phyloP scores from a whole-genome alignment of 2,113 vertebrate species.

The Notothenia coriiceps region DNA sequence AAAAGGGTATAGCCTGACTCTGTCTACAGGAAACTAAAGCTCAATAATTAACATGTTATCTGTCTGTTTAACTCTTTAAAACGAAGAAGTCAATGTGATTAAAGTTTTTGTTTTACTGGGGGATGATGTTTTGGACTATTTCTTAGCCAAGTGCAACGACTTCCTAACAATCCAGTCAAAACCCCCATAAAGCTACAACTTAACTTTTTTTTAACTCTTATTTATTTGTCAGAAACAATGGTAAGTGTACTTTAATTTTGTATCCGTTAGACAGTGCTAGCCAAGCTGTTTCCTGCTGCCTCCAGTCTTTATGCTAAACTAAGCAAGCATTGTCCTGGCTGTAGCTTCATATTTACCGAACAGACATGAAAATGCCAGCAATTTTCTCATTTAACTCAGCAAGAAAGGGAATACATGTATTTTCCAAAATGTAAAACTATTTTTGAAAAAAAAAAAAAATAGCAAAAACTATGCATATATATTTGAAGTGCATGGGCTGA shows the following conservation, averaged over 20 bases:
- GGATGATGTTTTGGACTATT: not conserved
- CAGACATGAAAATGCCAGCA: not conserved
- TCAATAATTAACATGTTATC: not conserved
- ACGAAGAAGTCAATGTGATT: not conserved
- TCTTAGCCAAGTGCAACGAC: not conserved
- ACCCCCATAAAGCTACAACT: not conserved
- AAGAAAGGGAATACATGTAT: constrained; percentile 1
- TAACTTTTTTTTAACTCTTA: too few species aligned
- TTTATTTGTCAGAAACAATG: too few species aligned
- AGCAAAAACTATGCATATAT: constrained; percentile 1
- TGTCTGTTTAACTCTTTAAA: not conserved
- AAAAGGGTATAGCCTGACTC: not conserved
- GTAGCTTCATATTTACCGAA: not conserved
- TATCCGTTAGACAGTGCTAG: not conserved
- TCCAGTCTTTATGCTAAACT: not conserved
- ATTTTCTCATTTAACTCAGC: not conserved
- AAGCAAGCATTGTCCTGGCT: not conserved
- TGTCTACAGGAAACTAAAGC: not conserved
- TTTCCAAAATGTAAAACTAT: constrained; percentile 14
- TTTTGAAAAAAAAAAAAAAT: not conserved
- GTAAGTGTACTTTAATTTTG: too few species aligned
- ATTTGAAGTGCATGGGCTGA: constrained; percentile 11
- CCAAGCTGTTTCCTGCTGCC: too few species aligned
- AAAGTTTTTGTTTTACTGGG: not conserved
- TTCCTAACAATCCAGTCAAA: not conserved